Conservation (phyloP, 2,888 invertebrate genomes). For the Archaeoteleia sp. region DNA sequence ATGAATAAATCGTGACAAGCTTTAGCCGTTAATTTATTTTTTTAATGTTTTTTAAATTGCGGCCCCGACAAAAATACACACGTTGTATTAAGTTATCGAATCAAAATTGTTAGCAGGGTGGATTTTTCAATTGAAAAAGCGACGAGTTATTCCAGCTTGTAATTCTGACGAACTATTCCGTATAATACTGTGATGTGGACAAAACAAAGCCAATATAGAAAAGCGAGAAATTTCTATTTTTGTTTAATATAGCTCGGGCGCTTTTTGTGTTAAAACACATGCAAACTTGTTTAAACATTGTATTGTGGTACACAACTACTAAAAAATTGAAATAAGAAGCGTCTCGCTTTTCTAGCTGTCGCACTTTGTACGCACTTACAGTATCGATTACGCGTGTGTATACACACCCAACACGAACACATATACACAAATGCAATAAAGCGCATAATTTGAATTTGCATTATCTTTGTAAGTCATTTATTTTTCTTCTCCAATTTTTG, state of each 20-base stretch:
- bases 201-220: no score
- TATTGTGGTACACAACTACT: no score
- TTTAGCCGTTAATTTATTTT: no score
- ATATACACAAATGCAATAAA: constrained; percentile 64
- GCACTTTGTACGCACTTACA: no score
- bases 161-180: constrained; percentile 31
- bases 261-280: no score
- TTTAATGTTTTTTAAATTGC: constrained; percentile 8
- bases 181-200: no score
- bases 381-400: constrained; percentile 32
- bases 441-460: constrained; percentile 67
- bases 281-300: no score
- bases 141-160: constrained; percentile 28
- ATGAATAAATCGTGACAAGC: no score
- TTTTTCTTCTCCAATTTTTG: constrained; percentile 49
- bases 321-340: no score
- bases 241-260: no score
- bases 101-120: constrained; percentile 36
- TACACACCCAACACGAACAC: constrained; percentile 57
- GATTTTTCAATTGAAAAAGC: constrained; percentile 8
- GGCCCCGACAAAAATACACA: background rate
- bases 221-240: no score
- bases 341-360: no score
- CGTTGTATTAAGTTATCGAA: constrained; percentile 17
- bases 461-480: constrained; percentile 49